Evolutionary conservation across 1,140 invertebrate species (phyloP).

Genomic region (Muscidifurax raptorellus): DNA sequence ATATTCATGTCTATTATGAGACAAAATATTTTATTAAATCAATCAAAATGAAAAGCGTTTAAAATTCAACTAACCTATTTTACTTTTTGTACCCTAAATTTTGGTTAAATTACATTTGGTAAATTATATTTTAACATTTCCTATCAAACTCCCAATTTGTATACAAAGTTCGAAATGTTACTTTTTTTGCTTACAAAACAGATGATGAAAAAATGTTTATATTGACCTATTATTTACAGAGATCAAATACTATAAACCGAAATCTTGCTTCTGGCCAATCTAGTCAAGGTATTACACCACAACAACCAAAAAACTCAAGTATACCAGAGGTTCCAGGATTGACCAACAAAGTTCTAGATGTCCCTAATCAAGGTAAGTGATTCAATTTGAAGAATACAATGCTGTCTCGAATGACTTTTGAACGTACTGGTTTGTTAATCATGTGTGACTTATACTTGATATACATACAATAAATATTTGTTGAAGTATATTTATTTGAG

Average conservation of each 20-base stretch:
- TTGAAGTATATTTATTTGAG: neutral
- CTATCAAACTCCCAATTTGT: no score
- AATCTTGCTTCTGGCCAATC: neutral
- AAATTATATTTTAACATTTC: no score
- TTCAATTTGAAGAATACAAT: neutral
- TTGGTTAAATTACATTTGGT: no score
- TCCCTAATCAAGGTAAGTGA: slow-evolving; percentile 74
- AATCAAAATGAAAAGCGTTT: neutral
- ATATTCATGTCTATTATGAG: neutral
- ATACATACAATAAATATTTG: neutral
- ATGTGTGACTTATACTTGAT: neutral
- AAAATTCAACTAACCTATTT: neutral
- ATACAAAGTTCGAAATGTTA: neutral
- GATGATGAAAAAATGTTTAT: neutral
- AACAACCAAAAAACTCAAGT: neutral
- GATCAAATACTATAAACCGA: neutral
- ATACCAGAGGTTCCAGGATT: slow-evolving; percentile 79
- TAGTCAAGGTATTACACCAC: neutral
- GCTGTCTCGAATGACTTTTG: no score
- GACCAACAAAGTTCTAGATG: slow-evolving; percentile 78
- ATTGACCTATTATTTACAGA: slow-evolving; percentile 27
- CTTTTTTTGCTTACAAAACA: neutral
- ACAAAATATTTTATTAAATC: neutral
- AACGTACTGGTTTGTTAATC: no score
- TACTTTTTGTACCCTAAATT: neutral